These are phyloP conservation scores for Elanoides forficatus DNA, from an alignment of 2,113 vertebrate species.

Conservation along the genomic window DNA sequence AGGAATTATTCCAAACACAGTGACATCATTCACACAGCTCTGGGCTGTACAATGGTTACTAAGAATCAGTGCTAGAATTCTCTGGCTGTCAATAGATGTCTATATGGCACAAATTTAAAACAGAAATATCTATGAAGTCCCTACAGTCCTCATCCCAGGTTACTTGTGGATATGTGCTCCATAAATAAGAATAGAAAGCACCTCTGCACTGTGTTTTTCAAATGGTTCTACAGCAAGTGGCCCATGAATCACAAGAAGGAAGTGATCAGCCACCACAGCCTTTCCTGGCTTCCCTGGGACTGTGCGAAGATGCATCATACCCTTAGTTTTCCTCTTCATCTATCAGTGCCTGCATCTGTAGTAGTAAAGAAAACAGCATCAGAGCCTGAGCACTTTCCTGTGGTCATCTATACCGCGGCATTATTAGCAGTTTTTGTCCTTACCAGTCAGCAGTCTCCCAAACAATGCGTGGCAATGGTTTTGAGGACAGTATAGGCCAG, in stretches of 20 bases:
- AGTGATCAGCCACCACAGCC: not conserved
- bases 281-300: not conserved
- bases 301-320: not conserved
- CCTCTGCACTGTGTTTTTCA: not conserved
- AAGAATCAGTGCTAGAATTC: not conserved
- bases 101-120: not conserved
- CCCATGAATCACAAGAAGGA: not conserved
- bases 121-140: not conserved
- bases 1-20: slow-evolving; percentile 28
- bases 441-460: not conserved
- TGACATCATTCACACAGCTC: slow-evolving; percentile 44
- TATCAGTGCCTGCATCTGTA: not conserved
- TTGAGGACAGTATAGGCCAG: not conserved
- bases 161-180: not conserved
- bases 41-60: not conserved
- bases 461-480: rapidly evolving
- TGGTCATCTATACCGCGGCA: not conserved
- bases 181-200: not conserved
- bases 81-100: not conserved
- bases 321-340: not conserved
- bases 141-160: not conserved
- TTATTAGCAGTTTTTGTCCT: not conserved
- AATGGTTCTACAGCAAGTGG: not conserved
- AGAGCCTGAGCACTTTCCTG: not conserved
- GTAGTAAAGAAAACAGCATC: not conserved